Evolutionary conservation across 2,113 vertebrate species (phyloP), one percentile per base, ranked within the genome.

Genomic region (Thymallus thymallus): DNA sequence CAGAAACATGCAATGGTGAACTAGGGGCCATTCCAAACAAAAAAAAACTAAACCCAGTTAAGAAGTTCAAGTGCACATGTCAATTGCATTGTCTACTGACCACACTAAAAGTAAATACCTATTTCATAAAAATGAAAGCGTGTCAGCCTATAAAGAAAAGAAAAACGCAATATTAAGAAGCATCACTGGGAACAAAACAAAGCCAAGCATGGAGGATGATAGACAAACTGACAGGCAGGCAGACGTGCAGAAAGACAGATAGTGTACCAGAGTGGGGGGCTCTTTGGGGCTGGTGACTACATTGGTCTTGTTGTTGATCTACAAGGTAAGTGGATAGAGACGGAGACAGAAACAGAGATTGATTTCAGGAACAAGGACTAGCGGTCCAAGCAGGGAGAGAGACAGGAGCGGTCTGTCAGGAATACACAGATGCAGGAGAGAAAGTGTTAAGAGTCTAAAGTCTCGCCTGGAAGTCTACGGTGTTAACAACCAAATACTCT

Each of bases 301-400:
- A 95, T 97, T 98, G 91, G 95, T 92, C 96, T 97, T 98, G 96
- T 94, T 99, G 96, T 98, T 98, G 94, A 98, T 98, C 96, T 99
- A 95, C 91, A 41, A 92, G 89, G 84, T 87, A 78, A 91, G 91
- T 93, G 92, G 89, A 94, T 63, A 74, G 46, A 63, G 32, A 72
- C n/a, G 22, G 55, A 61, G n/a, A 65, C 83, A 87, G 35, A 41
- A 41, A 41, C 35, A 10, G 35, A 9, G 35, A 41, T 41, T 41
- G 84, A 87, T 80, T 82, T 73, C 73, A 68, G 69, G 80, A 65
- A 74, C 0, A 22, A 63, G 12, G 58, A 78, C 20, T 66, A 72
- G 72, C 56, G 72, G 74, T 29, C 79, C 76, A 46, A 64, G 81
- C 77, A 81, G 79, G 48, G 77, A 73, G 82, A 74, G 56, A 46